A percentile compares a stretch with the other conserved stretches of the same genome.
These are phyloP conservation scores for Dicaeum eximium DNA, from an alignment of 2,113 vertebrate species.

Conservation along the genomic window DNA sequence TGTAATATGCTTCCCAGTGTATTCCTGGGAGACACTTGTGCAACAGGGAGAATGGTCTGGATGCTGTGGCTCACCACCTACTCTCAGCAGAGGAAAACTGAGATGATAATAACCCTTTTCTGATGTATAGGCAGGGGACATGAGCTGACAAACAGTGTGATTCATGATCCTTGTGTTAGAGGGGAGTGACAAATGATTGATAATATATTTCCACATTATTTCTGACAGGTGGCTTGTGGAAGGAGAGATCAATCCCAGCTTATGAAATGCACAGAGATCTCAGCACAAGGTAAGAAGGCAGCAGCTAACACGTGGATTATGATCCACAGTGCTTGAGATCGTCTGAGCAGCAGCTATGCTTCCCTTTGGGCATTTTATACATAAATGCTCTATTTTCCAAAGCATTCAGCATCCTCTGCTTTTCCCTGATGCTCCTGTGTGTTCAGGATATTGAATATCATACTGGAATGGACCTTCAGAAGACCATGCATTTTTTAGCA, in stretches of 20 bases:
- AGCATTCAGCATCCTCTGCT: not conserved
- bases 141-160: not conserved
- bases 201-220: conserved; percentile 1
- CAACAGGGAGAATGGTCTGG: not conserved
- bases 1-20: not conserved
- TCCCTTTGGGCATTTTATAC: conserved; percentile 15
- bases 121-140: not conserved
- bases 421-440: not conserved
- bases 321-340: not conserved
- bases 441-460: not conserved
- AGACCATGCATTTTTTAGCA: conserved; percentile 19
- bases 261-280: not conserved
- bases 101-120: not conserved
- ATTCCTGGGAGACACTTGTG: not conserved
- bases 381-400: not conserved
- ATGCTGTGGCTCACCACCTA: not conserved
- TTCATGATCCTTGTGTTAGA: not conserved
- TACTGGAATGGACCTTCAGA: not conserved
- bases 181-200: conserved; percentile 5
- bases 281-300: not conserved
- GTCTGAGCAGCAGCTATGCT: not conserved
- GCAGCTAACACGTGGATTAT: not conserved
- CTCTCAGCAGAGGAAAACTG: not conserved
- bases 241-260: not conserved
- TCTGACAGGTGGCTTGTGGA: not conserved